Conservation (phyloP, 2,888 invertebrate genomes). For the Drosophila pseudotakahashii region DNA sequence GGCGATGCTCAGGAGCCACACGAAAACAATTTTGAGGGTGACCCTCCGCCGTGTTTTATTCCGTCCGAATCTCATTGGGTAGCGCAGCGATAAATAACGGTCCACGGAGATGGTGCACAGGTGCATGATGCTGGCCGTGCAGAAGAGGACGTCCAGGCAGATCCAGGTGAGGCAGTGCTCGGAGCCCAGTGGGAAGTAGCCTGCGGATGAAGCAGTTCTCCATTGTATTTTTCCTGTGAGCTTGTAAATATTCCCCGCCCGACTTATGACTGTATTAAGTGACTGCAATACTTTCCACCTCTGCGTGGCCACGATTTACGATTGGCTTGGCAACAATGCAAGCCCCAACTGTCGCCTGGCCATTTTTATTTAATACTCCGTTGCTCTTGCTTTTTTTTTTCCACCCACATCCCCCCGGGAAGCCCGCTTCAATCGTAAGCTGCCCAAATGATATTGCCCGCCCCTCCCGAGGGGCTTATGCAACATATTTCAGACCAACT, state of each 20-base stretch:
- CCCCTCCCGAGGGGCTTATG: slow-evolving; percentile 46
- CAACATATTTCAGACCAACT: slow-evolving; percentile 51
- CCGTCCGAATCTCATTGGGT: slow-evolving; percentile 96
- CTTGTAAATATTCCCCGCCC: slow-evolving; percentile 39
- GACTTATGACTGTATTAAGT: slow-evolving; percentile 48
- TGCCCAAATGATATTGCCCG: slow-evolving; percentile 49
- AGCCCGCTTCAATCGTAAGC: slow-evolving; percentile 16
- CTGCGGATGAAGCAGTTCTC: slow-evolving; percentile 85
- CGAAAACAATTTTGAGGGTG: slow-evolving; percentile 95
- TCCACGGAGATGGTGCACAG: slow-evolving; percentile 98
- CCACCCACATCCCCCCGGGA: slow-evolving; percentile 28
- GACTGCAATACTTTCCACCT: slow-evolving; percentile 60
- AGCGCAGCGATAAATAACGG: slow-evolving; percentile 94
- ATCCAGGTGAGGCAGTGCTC: slow-evolving; percentile 97
- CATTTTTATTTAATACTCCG: slow-evolving; percentile 58
- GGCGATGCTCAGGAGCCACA: slow-evolving; percentile 96
- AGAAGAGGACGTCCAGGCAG: slow-evolving; percentile 96
- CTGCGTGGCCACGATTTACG: slow-evolving; percentile 42
- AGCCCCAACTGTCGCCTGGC: slow-evolving; percentile 53
- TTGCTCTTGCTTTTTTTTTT: slow-evolving; percentile 1
- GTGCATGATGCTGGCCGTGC: slow-evolving; percentile 98
- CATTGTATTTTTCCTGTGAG: not conserved
- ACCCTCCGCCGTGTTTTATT: slow-evolving; percentile 94
- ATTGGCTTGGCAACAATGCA: slow-evolving; percentile 27
- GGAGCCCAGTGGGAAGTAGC: slow-evolving; percentile 92